Percentiles rank a stretch among this genome's conserved stretches.
phyloP scores from a whole-genome alignment of 2,113 vertebrate genomes.

The Bothrops jararaca region DNA sequence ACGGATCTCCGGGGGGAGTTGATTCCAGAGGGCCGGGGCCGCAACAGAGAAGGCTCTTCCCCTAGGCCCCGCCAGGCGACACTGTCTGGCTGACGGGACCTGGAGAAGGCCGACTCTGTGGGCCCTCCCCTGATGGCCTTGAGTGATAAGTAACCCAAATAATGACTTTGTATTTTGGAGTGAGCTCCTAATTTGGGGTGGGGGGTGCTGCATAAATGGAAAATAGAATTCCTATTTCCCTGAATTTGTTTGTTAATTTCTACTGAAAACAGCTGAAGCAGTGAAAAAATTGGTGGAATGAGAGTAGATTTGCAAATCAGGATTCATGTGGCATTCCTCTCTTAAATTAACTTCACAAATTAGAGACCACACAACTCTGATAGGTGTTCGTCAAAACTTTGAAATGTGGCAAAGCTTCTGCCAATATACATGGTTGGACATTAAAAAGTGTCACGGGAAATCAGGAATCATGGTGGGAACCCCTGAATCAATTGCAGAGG shows the following conservation, averaged over 20 bases:
- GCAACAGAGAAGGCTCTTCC: too few species aligned
- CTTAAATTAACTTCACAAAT: background rate
- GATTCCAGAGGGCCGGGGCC: too few species aligned
- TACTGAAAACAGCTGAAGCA: background rate
- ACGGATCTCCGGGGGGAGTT: too few species aligned
- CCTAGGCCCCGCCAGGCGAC: too few species aligned
- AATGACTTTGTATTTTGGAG: background rate
- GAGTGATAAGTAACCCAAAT: background rate
- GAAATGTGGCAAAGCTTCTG: background rate
- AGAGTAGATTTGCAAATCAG: background rate
- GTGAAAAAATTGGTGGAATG: background rate
- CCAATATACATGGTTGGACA: background rate
- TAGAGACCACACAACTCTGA: background rate
- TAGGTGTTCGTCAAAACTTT: background rate
- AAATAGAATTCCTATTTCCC: background rate
- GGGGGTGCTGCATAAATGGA: background rate
- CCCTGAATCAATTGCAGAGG: background rate
- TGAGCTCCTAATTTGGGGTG: background rate
- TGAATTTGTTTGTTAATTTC: background rate
- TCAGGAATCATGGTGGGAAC: background rate
- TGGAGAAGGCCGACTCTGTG: too few species aligned
- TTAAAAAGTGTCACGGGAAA: background rate
- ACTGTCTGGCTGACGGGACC: too few species aligned
- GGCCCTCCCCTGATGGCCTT: background rate
- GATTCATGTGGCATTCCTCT: background rate